Conservation (phyloP, 2,797 vertebrate genomes). For the Ptychobarbus kaznakovi region DNA sequence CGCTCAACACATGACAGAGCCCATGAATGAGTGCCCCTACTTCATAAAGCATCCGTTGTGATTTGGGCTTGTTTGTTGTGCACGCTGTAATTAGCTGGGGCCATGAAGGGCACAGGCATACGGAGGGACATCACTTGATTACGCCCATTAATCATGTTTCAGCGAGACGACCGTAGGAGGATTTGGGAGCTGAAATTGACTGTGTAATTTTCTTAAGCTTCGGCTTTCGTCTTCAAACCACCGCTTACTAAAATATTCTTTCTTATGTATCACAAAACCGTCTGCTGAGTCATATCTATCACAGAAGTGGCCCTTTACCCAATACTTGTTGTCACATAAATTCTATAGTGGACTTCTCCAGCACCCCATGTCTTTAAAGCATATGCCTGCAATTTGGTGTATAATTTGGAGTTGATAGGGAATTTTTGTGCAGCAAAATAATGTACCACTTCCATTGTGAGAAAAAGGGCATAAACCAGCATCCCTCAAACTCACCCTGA, state of each 20-base stretch:
- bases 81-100: slow-evolving; percentile 68
- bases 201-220: slow-evolving; percentile 71
- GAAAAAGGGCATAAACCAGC: slow-evolving; percentile 43
- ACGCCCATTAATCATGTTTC: slow-evolving; percentile 76
- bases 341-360: slow-evolving; percentile 9
- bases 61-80: slow-evolving; percentile 70
- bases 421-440: slow-evolving; percentile 33
- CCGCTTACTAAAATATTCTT: slow-evolving; percentile 54
- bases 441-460: slow-evolving; percentile 30
- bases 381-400: slow-evolving; percentile 13
- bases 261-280: slow-evolving; percentile 55
- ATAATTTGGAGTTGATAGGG: slow-evolving; percentile 42
- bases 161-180: slow-evolving; percentile 61
- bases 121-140: slow-evolving; percentile 74
- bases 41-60: slow-evolving; percentile 67
- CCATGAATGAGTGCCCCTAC: slow-evolving; percentile 43
- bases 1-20: slow-evolving; percentile 30
- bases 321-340: slow-evolving; percentile 24
- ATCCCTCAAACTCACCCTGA: slow-evolving; percentile 64
- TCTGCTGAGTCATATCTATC: slow-evolving; percentile 61
- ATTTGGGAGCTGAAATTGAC: slow-evolving; percentile 66
- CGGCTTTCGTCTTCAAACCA: slow-evolving; percentile 67
- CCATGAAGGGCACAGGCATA: slow-evolving; percentile 67
- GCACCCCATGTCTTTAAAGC: slow-evolving; percentile 3
- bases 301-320: slow-evolving; percentile 31